A percentile compares a stretch with the other conserved stretches of the same genome.
Conservation (phyloP, 1,140 invertebrate species). For the Caerostris extrusa region DNA sequence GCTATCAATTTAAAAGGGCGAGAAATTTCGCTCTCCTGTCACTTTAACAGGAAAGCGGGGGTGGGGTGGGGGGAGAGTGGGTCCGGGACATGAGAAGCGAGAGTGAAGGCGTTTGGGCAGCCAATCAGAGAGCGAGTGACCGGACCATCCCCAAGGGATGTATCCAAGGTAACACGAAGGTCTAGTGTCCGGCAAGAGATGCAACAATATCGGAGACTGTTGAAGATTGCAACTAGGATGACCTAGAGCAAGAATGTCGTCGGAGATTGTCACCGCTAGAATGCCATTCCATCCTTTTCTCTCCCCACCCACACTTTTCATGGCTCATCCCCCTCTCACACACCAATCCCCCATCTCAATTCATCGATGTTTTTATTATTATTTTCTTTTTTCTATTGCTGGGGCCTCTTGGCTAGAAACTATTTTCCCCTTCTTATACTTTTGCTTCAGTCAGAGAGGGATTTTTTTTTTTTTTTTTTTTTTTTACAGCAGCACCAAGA, state of each 20-base stretch:
- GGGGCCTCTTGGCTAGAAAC: constrained; percentile 1
- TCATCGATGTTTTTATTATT: constrained; percentile 69
- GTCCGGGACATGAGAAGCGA: constrained; percentile 26
- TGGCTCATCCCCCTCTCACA: not conserved
- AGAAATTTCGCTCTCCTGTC: constrained; percentile 76
- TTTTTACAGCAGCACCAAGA: too few relatives aligned
- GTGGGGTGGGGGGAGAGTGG: not conserved
- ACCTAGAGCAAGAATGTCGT: constrained; percentile 51
- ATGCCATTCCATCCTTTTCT: constrained; percentile 35
- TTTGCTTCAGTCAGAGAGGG: too few relatives aligned
- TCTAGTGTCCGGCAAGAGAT: constrained; percentile 55
- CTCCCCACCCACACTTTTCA: not conserved
- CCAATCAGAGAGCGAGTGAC: constrained; percentile 76
- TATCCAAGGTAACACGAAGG: constrained; percentile 74
- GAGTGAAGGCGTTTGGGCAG: constrained; percentile 57
- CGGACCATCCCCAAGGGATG: constrained; percentile 75
- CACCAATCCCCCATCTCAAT: constrained; percentile 71
- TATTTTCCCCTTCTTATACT: not conserved
- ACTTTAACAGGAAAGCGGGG: constrained; percentile 44
- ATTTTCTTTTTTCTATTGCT: not conserved
- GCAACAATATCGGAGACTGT: constrained; percentile 75
- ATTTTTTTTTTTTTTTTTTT: too few relatives aligned
- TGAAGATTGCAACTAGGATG: constrained; percentile 68
- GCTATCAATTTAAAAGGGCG: constrained; percentile 74
- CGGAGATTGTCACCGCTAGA: constrained; percentile 74